phyloP scores from a whole-genome alignment of 92 coral and sea anemone genomes.

The Scolanthus callimorphus region DNA sequence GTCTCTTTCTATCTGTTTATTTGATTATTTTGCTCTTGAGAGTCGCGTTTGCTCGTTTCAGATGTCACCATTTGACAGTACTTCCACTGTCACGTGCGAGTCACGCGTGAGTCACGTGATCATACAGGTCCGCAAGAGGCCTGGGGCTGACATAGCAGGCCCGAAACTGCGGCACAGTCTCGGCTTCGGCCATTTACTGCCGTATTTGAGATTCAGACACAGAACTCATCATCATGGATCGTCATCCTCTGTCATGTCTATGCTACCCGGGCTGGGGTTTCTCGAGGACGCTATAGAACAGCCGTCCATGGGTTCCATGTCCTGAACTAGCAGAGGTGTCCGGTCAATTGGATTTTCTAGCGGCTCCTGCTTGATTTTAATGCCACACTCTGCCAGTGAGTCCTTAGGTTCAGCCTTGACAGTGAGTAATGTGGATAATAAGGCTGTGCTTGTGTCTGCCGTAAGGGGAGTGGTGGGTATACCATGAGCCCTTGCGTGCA shows the following conservation, averaged over 20 bases:
- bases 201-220: no score
- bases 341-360: conserved; percentile 25
- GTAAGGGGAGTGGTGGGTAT: conserved; percentile 96
- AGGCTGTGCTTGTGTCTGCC: conserved; percentile 90
- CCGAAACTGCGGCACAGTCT: no score
- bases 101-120: no score
- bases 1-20: no score
- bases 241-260: conserved; percentile 68
- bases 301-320: conserved; percentile 67
- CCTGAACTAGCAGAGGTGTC: conserved; percentile 1
- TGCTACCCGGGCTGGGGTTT: conserved; percentile 81
- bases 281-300: conserved; percentile 65
- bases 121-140: no score
- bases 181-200: no score
- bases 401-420: conserved; percentile 39
- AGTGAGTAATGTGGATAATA: conserved; percentile 73
- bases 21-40: no score
- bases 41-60: no score
- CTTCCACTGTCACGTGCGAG: no score
- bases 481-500: conserved; percentile 98
- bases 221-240: no score
- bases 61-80: no score
- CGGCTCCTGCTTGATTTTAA: conserved; percentile 67
- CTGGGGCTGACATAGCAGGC: no score
- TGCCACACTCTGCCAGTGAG: conserved; percentile 11